Base-by-base conservation (phyloP, 2,888 invertebrate genomes). In the Calliopum simillimum region DNA sequence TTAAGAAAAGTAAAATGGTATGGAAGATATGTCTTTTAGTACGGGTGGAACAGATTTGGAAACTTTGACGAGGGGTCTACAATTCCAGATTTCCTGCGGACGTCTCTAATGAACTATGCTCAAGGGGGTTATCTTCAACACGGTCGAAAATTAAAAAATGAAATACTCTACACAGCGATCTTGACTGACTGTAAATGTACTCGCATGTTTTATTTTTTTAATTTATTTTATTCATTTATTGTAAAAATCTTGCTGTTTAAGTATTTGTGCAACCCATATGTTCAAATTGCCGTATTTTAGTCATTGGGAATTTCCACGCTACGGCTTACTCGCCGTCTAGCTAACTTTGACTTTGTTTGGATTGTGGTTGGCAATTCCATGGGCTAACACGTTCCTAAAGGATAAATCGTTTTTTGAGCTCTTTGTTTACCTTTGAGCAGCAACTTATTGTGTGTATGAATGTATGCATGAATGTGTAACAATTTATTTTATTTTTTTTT, bases 321-420 rank as follows among this genome's bases (percentile, higher is more conserved):
- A 14, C 11, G 44, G 19, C 44, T 33, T 4, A 4, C 33, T 33
- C 1, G 43, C 44, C 2, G n/a, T 16, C 16, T 43, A 19, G 19
- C 53, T 23, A 4, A 21, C 5, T 53, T 13, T 21, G 19, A 19
- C 19, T 14, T 21, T 53, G 4, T 14, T n/a, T 53, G 4, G 5
- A 33, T 53, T 23, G 19, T 19, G 12, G 21, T 53, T 53, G 53
- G 19, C 21, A 16, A 16, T 6, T 12, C 3, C 53, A 53, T 53
- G 11, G 13, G 4, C 14, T 21, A 23, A 23, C 11, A 53, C 41
- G 64, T 33, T 46, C 33, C 47, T 47, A 58, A 33, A 58, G 47
- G 25, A 67, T 67, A 58, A 67, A 67, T 67, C 67, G 67, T 58
- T 67, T 58, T 66, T 67, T 56, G 25, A 67, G 58, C 67, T 58